A percentile compares a stretch with the other conserved stretches of the same genome.
Evolutionary conservation across 2,888 invertebrate genomes (phyloP).

Genomic region (Drosophila diplacantha): DNA sequence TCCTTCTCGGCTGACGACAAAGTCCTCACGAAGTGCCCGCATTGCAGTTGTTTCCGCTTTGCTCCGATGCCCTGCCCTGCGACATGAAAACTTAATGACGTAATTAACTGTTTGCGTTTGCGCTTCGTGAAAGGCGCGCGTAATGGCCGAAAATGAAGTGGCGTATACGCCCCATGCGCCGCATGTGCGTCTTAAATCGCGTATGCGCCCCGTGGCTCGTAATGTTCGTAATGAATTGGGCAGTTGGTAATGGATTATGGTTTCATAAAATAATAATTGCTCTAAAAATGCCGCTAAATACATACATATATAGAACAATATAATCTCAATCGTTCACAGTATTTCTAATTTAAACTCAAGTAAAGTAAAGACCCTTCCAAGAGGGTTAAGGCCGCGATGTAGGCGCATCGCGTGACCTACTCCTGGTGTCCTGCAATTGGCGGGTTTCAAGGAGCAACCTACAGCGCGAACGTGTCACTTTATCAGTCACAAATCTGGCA

Average conservation of each 20-base stretch:
- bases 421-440: slow-evolving; percentile 37
- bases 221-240: neutral
- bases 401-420: slow-evolving; percentile 48
- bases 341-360: neutral
- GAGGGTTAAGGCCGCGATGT: slow-evolving; percentile 38
- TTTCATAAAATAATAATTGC: too few species aligned
- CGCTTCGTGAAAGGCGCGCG: slow-evolving; percentile 45
- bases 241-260: neutral
- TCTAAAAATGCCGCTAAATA: neutral
- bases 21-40: slow-evolving; percentile 66
- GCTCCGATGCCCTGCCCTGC: slow-evolving; percentile 37
- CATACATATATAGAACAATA: neutral
- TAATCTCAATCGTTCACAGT: neutral
- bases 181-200: slow-evolving; percentile 34
- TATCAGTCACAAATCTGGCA: slow-evolving; percentile 50
- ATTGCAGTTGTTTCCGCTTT: slow-evolving; percentile 65
- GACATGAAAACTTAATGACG: slow-evolving; percentile 69
- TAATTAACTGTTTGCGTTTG: slow-evolving; percentile 70
- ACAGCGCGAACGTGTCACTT: slow-evolving; percentile 31
- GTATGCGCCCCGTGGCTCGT: slow-evolving; percentile 45
- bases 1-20: slow-evolving; percentile 48
- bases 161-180: slow-evolving; percentile 53
- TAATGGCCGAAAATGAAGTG: slow-evolving; percentile 43
- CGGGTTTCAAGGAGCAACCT: slow-evolving; percentile 19
- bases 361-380: neutral